These are phyloP conservation scores for Drosophila malerkotliana DNA, from an alignment of 1,140 invertebrate genomes.

Conservation along the genomic window DNA sequence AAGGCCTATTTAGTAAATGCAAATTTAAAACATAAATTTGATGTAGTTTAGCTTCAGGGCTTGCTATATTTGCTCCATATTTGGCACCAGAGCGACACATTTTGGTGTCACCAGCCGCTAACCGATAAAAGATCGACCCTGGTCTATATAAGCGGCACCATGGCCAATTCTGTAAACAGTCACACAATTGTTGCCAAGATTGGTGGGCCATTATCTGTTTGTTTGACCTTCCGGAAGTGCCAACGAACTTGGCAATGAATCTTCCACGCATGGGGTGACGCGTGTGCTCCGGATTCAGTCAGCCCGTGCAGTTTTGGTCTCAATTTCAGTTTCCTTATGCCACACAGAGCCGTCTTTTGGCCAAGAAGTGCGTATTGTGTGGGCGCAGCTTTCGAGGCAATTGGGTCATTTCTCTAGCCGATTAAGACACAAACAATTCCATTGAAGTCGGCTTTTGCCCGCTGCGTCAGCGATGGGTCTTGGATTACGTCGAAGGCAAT, in stretches of 20 bases:
- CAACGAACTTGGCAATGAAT: constrained; percentile 79
- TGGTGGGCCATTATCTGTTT: constrained; percentile 50
- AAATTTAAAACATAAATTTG: not conserved
- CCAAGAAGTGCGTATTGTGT: constrained; percentile 43
- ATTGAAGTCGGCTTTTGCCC: constrained; percentile 62
- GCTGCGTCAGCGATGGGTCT: constrained; percentile 37
- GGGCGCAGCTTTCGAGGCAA: constrained; percentile 25
- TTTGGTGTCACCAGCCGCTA: constrained; percentile 47
- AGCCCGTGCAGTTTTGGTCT: constrained; percentile 19
- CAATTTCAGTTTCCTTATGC: constrained; percentile 3
- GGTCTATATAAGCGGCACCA: constrained; percentile 46
- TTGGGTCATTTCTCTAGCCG: constrained; percentile 40
- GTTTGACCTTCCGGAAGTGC: constrained; percentile 61
- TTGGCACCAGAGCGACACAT: constrained; percentile 33
- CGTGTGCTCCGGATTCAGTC: constrained; percentile 63
- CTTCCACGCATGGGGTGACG: constrained; percentile 42
- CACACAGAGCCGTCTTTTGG: constrained; percentile 19
- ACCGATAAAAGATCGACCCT: constrained; percentile 47
- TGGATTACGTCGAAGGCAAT: constrained; percentile 39
- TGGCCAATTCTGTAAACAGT: constrained; percentile 55
- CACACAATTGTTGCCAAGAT: constrained; percentile 37
- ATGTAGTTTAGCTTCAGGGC: not conserved
- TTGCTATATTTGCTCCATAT: constrained; percentile 13
- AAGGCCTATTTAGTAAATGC: not conserved
- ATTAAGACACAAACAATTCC: constrained; percentile 59